Base-by-base conservation (phyloP, 2,888 invertebrate genomes). In the Cerastis leucographa region DNA sequence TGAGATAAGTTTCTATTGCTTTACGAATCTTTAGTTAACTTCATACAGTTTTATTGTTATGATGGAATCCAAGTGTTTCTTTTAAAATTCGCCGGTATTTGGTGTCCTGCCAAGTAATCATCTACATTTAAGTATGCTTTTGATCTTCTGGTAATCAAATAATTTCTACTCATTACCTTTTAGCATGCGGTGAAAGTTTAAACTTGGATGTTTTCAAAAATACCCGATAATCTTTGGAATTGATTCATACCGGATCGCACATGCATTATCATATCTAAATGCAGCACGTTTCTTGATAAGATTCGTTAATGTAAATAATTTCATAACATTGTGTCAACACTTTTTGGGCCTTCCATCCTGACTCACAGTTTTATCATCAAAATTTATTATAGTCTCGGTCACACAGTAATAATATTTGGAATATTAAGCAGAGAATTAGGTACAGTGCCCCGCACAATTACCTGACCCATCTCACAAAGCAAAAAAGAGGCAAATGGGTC, bases 201-300 rank as follows among this genome's bases (percentile, higher is more conserved):
- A n/a, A 69, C 19, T 54, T 42, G 0, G 29, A 29, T 49, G 14
- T 51, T 42, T 62, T 35, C 0, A 64, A 17, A 79, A 64, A 25
- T n/a, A 67, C n/a, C 12, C 22, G 17, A 35, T 12, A 5, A 56
- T 49, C 29, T 54, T 22, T 51, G 46, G 14, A 35, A 51, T 40
- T 65, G 42, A 67, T 64, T 64, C 1, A 68, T 66, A 61, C 22
- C 56, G 51, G 64, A 78, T n/a, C n/a, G n/a, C n/a, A 67, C 29
- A 40, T 1, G 22, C 17, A 8, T 19, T 69, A 66, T 42, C 54
- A 80, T 74, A 80, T 81, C 76, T 29, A 7, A 71, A 76, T 69
- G 17, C 49, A 54, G 17, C 22, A 75, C 14, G 66, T 25, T 51
- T 71, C 14, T 54, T 59, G 75, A 68, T 80, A 71, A 71, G 25